Evolutionary conservation across 2,888 invertebrate genomes (phyloP).

Genomic region (Macaria notata): DNA sequence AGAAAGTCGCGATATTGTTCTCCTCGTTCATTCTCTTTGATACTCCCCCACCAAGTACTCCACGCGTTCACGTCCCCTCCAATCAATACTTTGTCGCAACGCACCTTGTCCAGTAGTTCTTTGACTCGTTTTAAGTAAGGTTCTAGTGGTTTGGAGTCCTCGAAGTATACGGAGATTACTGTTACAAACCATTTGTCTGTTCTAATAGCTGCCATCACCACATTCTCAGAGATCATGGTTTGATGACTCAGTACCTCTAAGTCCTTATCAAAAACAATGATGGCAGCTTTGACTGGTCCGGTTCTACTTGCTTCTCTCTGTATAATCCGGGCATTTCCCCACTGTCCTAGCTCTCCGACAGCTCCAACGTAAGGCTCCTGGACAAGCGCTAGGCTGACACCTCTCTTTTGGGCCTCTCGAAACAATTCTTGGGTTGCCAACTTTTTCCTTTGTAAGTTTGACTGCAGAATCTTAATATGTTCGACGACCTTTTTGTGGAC

Average conservation of each 20-base stretch:
- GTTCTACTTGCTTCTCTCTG: not conserved
- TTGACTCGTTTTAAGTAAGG: not conserved
- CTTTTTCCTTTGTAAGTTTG: conserved; percentile 1
- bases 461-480: too few relatives aligned
- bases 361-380: conserved; percentile 11
- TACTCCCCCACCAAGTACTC: conserved; percentile 5
- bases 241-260: conserved; percentile 2
- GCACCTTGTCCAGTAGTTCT: not conserved
- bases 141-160: not conserved
- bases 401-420: conserved; percentile 1
- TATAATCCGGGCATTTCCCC: not conserved
- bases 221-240: not conserved
- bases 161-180: conserved; percentile 2
- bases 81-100: not conserved
- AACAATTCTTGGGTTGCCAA: conserved; percentile 5
- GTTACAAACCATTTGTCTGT: not conserved
- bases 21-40: not conserved
- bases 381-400: not conserved
- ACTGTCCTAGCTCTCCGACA: not conserved
- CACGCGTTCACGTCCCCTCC: conserved; percentile 3
- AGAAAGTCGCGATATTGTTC: not conserved
- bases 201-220: not conserved
- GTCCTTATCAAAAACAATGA: conserved; percentile 4
- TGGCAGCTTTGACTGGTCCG: conserved; percentile 7
- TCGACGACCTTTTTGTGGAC: too few relatives aligned